These are phyloP conservation scores for Neosilurus mollespiculum DNA, from an alignment of 2,797 vertebrate genomes.

Conservation along the genomic window DNA sequence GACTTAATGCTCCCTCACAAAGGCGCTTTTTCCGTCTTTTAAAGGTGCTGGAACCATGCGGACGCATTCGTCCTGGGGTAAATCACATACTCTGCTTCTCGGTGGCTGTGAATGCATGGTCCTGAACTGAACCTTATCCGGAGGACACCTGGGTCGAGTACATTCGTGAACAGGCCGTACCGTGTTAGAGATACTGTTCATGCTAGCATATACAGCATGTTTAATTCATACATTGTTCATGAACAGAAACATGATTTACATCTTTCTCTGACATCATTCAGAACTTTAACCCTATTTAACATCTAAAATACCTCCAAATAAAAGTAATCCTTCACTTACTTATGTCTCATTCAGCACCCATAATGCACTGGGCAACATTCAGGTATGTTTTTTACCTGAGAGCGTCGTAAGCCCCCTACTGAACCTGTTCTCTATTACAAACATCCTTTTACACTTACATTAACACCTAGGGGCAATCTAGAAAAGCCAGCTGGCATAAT, in stretches of 20 bases:
- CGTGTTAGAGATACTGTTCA: not conserved
- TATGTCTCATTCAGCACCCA: too few species aligned
- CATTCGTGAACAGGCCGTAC: slow-evolving; percentile 41
- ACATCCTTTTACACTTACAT: too few species aligned
- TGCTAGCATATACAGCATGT: too few species aligned
- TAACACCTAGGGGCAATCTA: too few species aligned
- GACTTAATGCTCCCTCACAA: slow-evolving; percentile 59
- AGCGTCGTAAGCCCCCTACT: too few species aligned
- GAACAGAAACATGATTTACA: not conserved
- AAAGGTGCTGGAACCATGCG: slow-evolving; percentile 62
- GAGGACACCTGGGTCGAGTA: slow-evolving; percentile 53
- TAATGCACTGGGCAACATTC: too few species aligned
- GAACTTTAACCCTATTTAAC: not conserved
- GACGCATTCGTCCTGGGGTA: slow-evolving; percentile 66
- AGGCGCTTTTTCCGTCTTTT: slow-evolving; percentile 65
- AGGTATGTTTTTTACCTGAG: too few species aligned
- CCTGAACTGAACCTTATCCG: slow-evolving; percentile 54
- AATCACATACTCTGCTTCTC: slow-evolving; percentile 56
- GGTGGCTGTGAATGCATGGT: slow-evolving; percentile 58
- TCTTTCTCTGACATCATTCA: not conserved
- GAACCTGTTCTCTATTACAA: too few species aligned
- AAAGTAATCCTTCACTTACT: not conserved
- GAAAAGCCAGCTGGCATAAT: too few species aligned
- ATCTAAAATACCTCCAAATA: not conserved
- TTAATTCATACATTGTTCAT: too few species aligned